A percentile compares a stretch with the other conserved stretches of the same genome.
Evolutionary conservation across 1,140 invertebrate species (phyloP).

Genomic region (Druon quercuslanigerum): DNA sequence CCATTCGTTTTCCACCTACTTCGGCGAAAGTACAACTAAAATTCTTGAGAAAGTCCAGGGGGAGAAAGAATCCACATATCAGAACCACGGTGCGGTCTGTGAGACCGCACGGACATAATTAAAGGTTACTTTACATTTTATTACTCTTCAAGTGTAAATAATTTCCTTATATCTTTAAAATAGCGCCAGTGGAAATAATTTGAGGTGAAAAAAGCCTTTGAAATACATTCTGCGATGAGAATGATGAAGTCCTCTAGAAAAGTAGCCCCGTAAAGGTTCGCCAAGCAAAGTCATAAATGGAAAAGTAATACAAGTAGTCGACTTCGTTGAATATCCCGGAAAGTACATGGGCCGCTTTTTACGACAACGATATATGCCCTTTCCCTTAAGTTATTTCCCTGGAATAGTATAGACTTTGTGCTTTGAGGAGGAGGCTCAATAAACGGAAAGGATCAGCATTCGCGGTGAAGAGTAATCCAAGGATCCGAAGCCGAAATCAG

Average conservation of each 20-base stretch:
- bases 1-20: too few species aligned
- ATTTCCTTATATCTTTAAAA: too few species aligned
- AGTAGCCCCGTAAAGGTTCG: slow-evolving; percentile 16
- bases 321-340: slow-evolving; percentile 26
- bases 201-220: too few species aligned
- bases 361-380: slow-evolving; percentile 24
- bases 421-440: slow-evolving; percentile 61
- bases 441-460: slow-evolving; percentile 67
- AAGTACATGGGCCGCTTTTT: background rate
- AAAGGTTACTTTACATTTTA: too few species aligned
- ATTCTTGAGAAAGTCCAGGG: too few species aligned
- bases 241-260: slow-evolving; percentile 12
- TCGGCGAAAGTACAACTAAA: too few species aligned
- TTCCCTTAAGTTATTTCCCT: slow-evolving; percentile 35
- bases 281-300: slow-evolving; percentile 20
- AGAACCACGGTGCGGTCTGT: too few species aligned
- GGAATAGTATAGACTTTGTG: slow-evolving; percentile 35
- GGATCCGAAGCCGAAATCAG: slow-evolving; percentile 70
- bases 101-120: too few species aligned
- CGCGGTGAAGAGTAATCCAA: slow-evolving; percentile 67
- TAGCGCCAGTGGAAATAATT: too few species aligned
- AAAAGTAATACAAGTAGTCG: slow-evolving; percentile 29
- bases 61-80: too few species aligned
- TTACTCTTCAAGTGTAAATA: too few species aligned
- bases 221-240: background rate